Evolutionary conservation across 2,797 vertebrate species (phyloP), one percentile per base, ranked within the genome.

Genomic region (Vipera ursinii): DNA sequence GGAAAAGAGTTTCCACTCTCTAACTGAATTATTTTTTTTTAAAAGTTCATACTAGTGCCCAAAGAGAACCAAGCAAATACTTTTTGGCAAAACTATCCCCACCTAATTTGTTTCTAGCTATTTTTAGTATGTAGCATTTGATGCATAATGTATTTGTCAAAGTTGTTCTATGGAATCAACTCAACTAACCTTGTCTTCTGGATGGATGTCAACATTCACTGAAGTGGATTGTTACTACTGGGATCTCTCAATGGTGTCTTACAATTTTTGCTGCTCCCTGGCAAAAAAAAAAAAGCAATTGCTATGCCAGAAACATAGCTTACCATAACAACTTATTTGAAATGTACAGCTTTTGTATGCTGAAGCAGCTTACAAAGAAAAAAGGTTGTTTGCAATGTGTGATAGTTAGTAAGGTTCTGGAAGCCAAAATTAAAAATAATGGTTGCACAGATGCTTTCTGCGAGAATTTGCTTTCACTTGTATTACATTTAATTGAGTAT

Each of bases 31-130:
- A 7, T 73, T 73, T 73, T 20, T 59, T 59, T 57, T 4, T 38
- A 38, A 38, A 17, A 38, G 6, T 20, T 38, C 32, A 73, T 73
- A 73, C 20, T 73, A 20, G 15, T 73, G 69, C 51, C 38, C 93
- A 90, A 89, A 65, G 55, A 38, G 60, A 53, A 94, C 86, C 91
- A 86, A 91, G 44, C 22, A 51, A 94, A 88, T 91, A 95, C 91
- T 94, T 94, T 90, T 48, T 95, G 57, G 6, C 1, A 63, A 28
- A 73, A 78, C 90, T 61, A 55, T 65, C 89, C 63, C 94, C 53
- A 65, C 93, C 28, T 90, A 69, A 60, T 22, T 57, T 89, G 94
- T 91, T 95, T 87, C 92, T 93, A 60, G 94, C 57, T 90, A 92
- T 13, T 73, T 87, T 92, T 85, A 65, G 91, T 28, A 48, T 44